These are phyloP conservation scores for Xenentodon cancila DNA, from an alignment of 2,797 vertebrate genomes.

Conservation along the genomic window DNA sequence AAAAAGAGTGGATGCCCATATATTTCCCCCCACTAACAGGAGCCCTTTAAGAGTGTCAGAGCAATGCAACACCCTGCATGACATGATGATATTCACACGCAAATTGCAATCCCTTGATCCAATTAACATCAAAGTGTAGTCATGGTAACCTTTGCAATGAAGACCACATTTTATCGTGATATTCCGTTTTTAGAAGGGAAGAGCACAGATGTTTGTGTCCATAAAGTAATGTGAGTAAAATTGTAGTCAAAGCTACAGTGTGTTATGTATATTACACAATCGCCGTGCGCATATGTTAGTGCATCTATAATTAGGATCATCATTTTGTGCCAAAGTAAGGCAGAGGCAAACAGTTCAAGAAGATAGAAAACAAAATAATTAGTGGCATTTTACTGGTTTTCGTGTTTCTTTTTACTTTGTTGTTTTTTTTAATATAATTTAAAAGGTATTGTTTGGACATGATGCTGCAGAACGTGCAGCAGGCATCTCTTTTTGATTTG, in stretches of 20 bases:
- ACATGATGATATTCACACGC: constrained; percentile 39
- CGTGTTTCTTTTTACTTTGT: too few relatives aligned
- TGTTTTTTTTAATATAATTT: constrained; percentile 25
- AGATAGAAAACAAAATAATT: too few relatives aligned
- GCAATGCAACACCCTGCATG: constrained; percentile 10
- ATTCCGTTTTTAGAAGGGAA: constrained; percentile 40
- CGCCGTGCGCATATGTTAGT: constrained; percentile 36
- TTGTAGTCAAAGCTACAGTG: constrained; percentile 19
- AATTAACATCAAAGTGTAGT: constrained; percentile 57
- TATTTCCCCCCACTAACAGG: constrained; percentile 20
- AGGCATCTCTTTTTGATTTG: constrained; percentile 77
- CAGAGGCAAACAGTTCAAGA: constrained; percentile 28
- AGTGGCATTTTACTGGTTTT: too few relatives aligned
- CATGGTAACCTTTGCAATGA: constrained; percentile 63
- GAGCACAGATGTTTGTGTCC: constrained; percentile 50
- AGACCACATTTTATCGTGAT: constrained; percentile 48
- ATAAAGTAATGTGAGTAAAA: constrained; percentile 28
- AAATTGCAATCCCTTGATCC: constrained; percentile 64
- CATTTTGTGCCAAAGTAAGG: constrained; percentile 13
- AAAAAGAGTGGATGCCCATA: constrained; percentile 9
- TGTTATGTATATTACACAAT: constrained; percentile 45
- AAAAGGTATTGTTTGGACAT: constrained; percentile 51
- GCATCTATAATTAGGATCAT: constrained; percentile 33
- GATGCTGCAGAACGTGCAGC: constrained; percentile 65
- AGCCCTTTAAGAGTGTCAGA: constrained; percentile 16